Conservation (phyloP, 2,797 vertebrate genomes). For the Prunella strophiata region DNA sequence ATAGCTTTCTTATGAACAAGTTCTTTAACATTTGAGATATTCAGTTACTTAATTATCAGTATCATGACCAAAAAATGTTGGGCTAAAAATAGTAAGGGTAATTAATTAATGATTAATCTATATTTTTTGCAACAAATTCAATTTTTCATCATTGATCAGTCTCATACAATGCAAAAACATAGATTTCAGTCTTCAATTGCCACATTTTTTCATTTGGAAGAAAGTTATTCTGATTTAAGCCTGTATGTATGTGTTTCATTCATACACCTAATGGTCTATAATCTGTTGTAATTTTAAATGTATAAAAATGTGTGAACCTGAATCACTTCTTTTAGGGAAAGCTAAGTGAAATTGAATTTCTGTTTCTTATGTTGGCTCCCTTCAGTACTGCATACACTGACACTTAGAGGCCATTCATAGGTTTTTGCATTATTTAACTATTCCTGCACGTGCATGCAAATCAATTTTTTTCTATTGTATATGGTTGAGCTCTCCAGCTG, state of each 20-base stretch:
- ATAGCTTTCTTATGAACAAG: background rate
- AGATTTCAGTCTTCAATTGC: background rate
- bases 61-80: background rate
- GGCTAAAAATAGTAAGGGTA: background rate
- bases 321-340: background rate
- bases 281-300: background rate
- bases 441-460: background rate
- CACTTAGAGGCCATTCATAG: background rate
- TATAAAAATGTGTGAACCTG: background rate
- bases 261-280: background rate
- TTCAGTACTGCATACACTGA: background rate
- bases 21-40: background rate
- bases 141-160: background rate
- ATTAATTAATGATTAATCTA: background rate
- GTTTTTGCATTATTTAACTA: background rate
- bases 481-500: background rate
- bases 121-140: background rate
- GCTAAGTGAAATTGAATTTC: background rate
- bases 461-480: background rate
- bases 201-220: background rate
- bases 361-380: background rate
- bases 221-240: background rate
- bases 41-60: background rate
- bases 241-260: background rate
- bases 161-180: background rate